Conservation (phyloP, 2,113 vertebrate species). For the Brachirus orientalis region DNA sequence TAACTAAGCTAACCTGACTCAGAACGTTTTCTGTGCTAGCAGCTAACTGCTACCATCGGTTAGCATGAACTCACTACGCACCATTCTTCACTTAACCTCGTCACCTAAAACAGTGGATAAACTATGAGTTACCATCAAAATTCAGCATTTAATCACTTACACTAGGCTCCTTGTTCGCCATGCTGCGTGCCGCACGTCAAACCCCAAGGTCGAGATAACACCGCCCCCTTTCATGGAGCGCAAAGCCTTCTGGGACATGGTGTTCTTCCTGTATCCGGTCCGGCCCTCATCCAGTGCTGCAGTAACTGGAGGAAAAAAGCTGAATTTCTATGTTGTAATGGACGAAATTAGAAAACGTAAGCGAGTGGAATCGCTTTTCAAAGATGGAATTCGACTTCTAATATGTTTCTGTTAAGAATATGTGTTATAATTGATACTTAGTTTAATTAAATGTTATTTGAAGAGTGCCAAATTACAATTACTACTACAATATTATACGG, state of each 20-base stretch:
- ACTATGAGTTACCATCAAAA: neutral
- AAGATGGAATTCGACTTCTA: too few species aligned
- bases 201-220: constrained; percentile 67
- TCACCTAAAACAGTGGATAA: neutral
- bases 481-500: too few species aligned
- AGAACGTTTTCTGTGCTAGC: neutral
- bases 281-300: too few species aligned
- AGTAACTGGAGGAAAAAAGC: too few species aligned
- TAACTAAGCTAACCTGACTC: neutral
- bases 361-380: too few species aligned
- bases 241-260: constrained; percentile 57
- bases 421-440: too few species aligned
- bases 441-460: too few species aligned
- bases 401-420: too few species aligned
- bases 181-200: constrained; percentile 58
- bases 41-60: neutral
- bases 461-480: too few species aligned
- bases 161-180: constrained; percentile 76
- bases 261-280: constrained; percentile 25
- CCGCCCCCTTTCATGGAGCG: constrained; percentile 19
- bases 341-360: too few species aligned
- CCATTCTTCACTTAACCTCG: neutral
- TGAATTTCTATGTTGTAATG: too few species aligned
- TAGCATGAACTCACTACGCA: neutral
- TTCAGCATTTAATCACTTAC: constrained; percentile 60